Base-by-base conservation (phyloP, 2,797 vertebrate species). In the Ara ararauna region DNA sequence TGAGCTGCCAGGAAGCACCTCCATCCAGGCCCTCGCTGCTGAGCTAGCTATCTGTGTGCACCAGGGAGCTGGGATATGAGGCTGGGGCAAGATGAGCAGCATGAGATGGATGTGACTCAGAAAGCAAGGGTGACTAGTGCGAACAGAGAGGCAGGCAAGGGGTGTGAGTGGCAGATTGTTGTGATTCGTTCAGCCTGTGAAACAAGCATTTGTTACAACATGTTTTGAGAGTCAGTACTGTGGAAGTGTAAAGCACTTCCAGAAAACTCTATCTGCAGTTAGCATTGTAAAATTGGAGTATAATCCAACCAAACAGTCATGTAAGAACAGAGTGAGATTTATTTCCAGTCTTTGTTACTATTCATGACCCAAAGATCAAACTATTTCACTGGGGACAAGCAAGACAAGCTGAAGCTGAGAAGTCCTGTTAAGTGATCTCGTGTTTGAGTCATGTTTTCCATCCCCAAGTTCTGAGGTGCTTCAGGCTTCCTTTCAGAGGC, bases 241-340 rank as follows among this genome's bases (percentile, higher is more conserved):
- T n/a, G 87, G 82, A 79, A 88, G 54, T 6, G 24, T 73, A 54
- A 48, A 93, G 66, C 51, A 17, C 72, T 76, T 90, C 54, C 70
- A 84, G 60, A 91, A 92, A 90, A 84, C 93, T 96, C 95, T 95
- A 83, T 94, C 95, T 97, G 93, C 90, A 93, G 91, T 72, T 86
- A 71, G 24, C 68, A 24, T 10, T 64, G 50, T 7, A 40, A 58
- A 93, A 85, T 32, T 30, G 3, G 64, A 48, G 12, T 32, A 9
- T 47, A 79, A 90, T 42, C 75, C 80, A 70, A 74, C 47, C 29
- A 64, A 29, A 34, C 30, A 51, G n/a, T 72, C 62, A 26, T 0
- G 0, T 42, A 66, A 32, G 56, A 78, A 26, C 3, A 72, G 50
- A 54, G n/a, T 13, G 48, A 74, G 77, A 73, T 60, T 64, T 76